These are phyloP conservation scores for Macrophya annulata DNA, from an alignment of 2,888 invertebrate genomes.

Conservation along the genomic window DNA sequence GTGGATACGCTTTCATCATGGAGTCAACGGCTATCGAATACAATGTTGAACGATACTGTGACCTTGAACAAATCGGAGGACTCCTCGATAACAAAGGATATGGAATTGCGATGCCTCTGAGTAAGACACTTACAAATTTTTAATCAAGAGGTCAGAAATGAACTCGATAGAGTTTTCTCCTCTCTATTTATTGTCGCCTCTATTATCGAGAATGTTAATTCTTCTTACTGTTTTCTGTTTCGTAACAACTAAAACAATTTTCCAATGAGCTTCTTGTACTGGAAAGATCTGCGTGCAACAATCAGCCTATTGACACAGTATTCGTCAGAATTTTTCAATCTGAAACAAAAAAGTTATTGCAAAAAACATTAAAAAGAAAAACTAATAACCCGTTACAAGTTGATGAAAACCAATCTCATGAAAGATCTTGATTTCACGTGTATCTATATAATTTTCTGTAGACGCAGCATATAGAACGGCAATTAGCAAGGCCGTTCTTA, in stretches of 20 bases:
- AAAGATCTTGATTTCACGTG: not conserved
- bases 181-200: not conserved
- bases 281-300: not conserved
- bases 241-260: not conserved
- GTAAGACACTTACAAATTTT: slow-evolving; percentile 81
- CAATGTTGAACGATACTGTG: slow-evolving; percentile 93
- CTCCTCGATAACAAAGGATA: slow-evolving; percentile 97
- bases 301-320: not conserved
- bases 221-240: not conserved
- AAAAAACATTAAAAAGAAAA: not conserved
- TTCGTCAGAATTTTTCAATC: not conserved
- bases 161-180: no score
- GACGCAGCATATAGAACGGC: slow-evolving; percentile 89
- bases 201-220: not conserved
- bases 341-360: not conserved
- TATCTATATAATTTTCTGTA: slow-evolving; percentile 74
- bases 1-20: slow-evolving; percentile 97
- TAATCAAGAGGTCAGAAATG: not conserved
- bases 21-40: slow-evolving; percentile 99
- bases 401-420: not conserved
- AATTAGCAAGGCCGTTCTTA: slow-evolving; percentile 93
- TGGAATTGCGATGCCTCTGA: slow-evolving; percentile 96
- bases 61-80: slow-evolving; percentile 94
- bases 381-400: not conserved
- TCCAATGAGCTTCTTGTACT: not conserved